Evolutionary conservation across 2,797 vertebrate genomes (phyloP), one percentile per base, ranked within the genome.

Genomic region (Platalea minor): DNA sequence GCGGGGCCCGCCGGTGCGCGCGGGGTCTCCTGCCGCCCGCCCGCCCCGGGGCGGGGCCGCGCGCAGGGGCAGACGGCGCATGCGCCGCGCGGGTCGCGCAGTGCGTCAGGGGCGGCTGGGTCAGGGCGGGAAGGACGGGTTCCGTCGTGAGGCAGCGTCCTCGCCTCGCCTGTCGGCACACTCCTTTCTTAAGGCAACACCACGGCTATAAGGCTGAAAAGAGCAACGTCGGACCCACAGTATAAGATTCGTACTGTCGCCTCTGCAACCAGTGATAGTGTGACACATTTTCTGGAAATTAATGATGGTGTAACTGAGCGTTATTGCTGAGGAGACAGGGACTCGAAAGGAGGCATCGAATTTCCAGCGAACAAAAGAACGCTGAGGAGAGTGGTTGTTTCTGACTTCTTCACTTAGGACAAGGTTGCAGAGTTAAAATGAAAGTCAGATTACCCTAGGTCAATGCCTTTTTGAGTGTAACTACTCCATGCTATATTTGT

Each of bases 291-390:
- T 19, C 28, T 28, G n/a, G 64, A 41, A 24, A 23, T 48, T 9
- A 39, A 19, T 4, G 31, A 11, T 10, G 23, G 25, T 13, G 8
- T 20, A 17, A 15, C 26, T 3, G 45, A 19, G 46, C 26, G 13
- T 43, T 23, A 17, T 14, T 9, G 43, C 43, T 37, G 73, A 20
- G 73, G 57, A 6, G 31, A 6, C 0, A 2, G 19, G 7, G 4
- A 0, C 5, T 9, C 0, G 0, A 2, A 9, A 15, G 3, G 43
- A 5, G 10, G 21, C 31, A 0, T 1, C 3, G 5, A 4, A 1
- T 9, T 39, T 5, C 2, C 12, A 3, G 31, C 2, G 8, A 37
- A 3, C 14, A 2, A 2, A 23, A 21, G 33, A 69, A 0, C 10
- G 2, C n/a, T 7, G 51, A 15, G 21, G 17, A 17, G 10, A 39